These are phyloP conservation scores for Apogon talboti DNA, from an alignment of 2,797 vertebrate genomes.

Conservation along the genomic window DNA sequence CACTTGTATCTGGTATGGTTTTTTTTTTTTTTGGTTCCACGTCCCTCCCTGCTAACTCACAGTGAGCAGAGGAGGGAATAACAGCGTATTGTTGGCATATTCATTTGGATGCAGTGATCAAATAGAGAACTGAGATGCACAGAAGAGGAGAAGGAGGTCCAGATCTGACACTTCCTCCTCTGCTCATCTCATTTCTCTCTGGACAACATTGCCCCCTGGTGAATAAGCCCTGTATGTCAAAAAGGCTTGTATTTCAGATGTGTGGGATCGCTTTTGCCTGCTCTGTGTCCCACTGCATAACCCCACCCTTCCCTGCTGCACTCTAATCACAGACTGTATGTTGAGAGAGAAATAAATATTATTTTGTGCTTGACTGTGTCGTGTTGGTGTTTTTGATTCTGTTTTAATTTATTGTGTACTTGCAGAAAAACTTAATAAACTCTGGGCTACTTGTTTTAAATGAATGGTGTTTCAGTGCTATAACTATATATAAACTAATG, in stretches of 20 bases:
- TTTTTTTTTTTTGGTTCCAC: constrained; percentile 72
- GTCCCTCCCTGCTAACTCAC: constrained; percentile 78
- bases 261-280: constrained; percentile 86
- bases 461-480: no score
- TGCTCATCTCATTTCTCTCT: constrained; percentile 46
- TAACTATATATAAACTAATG: no score
- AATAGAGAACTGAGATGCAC: constrained; percentile 53
- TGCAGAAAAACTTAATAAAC: no score
- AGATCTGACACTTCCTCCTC: constrained; percentile 22
- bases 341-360: constrained; percentile 93
- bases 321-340: constrained; percentile 88
- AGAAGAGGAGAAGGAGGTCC: constrained; percentile 21
- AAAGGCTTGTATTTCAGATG: constrained; percentile 80
- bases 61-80: constrained; percentile 81
- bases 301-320: constrained; percentile 84
- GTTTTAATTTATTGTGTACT: neutral
- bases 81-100: constrained; percentile 35
- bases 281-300: constrained; percentile 82
- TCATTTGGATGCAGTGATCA: constrained; percentile 64
- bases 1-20: constrained; percentile 79
- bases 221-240: constrained; percentile 61
- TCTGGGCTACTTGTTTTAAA: no score
- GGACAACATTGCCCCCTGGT: constrained; percentile 66
- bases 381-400: constrained; percentile 39
- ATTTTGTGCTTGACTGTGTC: constrained; percentile 91